These are phyloP conservation scores for Melikaiella ostensackeni DNA, from an alignment of 2,888 invertebrate species.

Conservation along the genomic window DNA sequence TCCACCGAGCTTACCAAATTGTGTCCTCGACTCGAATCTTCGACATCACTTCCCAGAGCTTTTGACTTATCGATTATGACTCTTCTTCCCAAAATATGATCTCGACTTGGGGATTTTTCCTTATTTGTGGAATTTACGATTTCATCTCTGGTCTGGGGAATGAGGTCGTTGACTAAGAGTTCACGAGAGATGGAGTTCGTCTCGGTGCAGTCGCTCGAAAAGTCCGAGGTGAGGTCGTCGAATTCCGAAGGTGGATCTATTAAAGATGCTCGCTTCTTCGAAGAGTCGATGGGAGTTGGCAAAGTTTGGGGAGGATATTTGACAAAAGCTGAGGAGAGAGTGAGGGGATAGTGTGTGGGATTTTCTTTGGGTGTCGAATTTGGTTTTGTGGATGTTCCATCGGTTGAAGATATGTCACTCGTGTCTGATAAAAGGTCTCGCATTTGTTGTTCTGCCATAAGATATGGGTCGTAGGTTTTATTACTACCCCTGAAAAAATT, in stretches of 20 bases:
- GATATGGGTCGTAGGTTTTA: conserved; percentile 87
- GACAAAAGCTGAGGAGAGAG: conserved; percentile 74
- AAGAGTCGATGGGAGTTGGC: conserved; percentile 38
- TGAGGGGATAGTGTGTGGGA: conserved; percentile 58
- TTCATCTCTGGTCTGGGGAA: background rate
- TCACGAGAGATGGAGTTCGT: conserved; percentile 68
- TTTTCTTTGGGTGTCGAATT: conserved; percentile 32
- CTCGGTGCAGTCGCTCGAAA: conserved; percentile 72
- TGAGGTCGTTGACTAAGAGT: conserved; percentile 37
- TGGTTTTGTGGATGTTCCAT: conserved; percentile 53
- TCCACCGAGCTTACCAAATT: conserved; percentile 49
- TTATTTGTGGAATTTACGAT: background rate
- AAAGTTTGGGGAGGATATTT: conserved; percentile 62
- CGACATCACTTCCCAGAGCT: conserved; percentile 62
- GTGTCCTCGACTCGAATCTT: conserved; percentile 43
- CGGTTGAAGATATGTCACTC: conserved; percentile 73
- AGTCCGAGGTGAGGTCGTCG: conserved; percentile 70
- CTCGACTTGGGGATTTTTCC: conserved; percentile 41
- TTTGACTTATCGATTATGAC: conserved; percentile 70
- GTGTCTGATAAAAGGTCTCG: conserved; percentile 87
- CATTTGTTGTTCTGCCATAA: conserved; percentile 89
- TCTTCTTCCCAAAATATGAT: conserved; percentile 62
- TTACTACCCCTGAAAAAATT: conserved; percentile 65
- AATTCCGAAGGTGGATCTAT: conserved; percentile 77
- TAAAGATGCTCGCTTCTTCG: conserved; percentile 72